phyloP scores from a whole-genome alignment of 2,113 vertebrate species.

The Prunella fulvescens region DNA sequence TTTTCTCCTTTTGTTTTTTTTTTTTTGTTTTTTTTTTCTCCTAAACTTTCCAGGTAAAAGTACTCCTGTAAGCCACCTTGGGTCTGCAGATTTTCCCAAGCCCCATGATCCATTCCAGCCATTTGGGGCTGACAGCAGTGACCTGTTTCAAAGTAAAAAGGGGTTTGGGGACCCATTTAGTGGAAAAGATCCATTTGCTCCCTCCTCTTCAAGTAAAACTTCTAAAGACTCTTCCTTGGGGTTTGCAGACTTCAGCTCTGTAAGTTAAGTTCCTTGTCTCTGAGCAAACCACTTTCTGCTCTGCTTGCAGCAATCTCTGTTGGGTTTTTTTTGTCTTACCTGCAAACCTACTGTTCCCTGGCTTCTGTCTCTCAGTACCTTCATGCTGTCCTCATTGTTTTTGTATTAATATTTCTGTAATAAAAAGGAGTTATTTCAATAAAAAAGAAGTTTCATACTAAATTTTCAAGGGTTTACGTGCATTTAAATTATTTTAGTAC shows the following conservation, averaged over 20 bases:
- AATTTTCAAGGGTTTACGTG: slow-evolving; percentile 40
- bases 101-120: slow-evolving; percentile 93
- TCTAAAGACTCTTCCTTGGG: slow-evolving; percentile 84
- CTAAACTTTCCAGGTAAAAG: slow-evolving; percentile 86
- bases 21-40: slow-evolving; percentile 2
- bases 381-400: slow-evolving; percentile 49
- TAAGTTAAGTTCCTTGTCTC: slow-evolving; percentile 88
- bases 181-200: slow-evolving; percentile 94
- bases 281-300: slow-evolving; percentile 63
- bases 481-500: slow-evolving; percentile 43
- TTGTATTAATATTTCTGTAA: slow-evolving; percentile 69
- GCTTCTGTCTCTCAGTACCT: slow-evolving; percentile 42
- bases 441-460: slow-evolving; percentile 58
- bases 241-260: slow-evolving; percentile 93
- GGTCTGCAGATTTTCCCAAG: slow-evolving; percentile 82
- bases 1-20: slow-evolving; percentile 29
- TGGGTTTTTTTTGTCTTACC: slow-evolving; percentile 22
- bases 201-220: slow-evolving; percentile 89
- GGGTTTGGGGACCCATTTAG: slow-evolving; percentile 93
- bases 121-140: slow-evolving; percentile 82
- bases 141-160: slow-evolving; percentile 94
- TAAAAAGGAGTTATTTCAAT: slow-evolving; percentile 70
- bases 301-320: slow-evolving; percentile 65
- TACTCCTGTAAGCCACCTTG: slow-evolving; percentile 88
- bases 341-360: slow-evolving; percentile 40